Evolutionary conservation across 2,113 vertebrate species (phyloP), one percentile per base, ranked within the genome.

Genomic region (Vombatus ursinus): DNA sequence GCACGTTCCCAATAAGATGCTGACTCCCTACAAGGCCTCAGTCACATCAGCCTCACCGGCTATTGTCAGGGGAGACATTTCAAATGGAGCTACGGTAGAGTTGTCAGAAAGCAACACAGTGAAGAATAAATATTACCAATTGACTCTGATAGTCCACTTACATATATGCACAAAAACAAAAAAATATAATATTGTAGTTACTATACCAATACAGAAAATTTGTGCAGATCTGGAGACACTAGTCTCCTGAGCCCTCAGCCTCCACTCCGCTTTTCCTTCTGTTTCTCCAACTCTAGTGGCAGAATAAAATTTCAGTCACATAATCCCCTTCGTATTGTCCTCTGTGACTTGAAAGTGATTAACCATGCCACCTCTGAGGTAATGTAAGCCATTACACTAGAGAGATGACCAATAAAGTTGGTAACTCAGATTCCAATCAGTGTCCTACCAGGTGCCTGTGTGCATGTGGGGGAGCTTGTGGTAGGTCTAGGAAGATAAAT

Each of bases 221-320:
- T 7, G 5, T 84, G 16, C 68, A 44, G n/a, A 84, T 44, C n/a
- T 84, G 68, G 68, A 84, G 8, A n/a, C 37, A 8, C 68, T 44
- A 44, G 9, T 84, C n/a, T 84, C 37, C 68, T 8, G n/a, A 84
- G n/a, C 19, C n/a, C 48, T 90, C 3, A 14, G 24, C 11, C 90
- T 50, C 48, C 44, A 47, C 31, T 25, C 26, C 11, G 16, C n/a
- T 90, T 47, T 50, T 90, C 48, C 48, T 90, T 90, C 24, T 50
- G 3, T 50, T 48, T 48, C 24, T 50, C 48, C 4, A 2, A 49
- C 48, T 31, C 47, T 28, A 31, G 91, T 26, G 91, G 92, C 52
- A 68, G 92, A 47, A 84, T 95, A 84, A 94, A 93, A 91, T 95
- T 95, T 90, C 89, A 95, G 90, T 49, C 89, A 52, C 52, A 22